phyloP scores from a whole-genome alignment of 2,888 invertebrate species.

The Sminthurides aquaticus region DNA sequence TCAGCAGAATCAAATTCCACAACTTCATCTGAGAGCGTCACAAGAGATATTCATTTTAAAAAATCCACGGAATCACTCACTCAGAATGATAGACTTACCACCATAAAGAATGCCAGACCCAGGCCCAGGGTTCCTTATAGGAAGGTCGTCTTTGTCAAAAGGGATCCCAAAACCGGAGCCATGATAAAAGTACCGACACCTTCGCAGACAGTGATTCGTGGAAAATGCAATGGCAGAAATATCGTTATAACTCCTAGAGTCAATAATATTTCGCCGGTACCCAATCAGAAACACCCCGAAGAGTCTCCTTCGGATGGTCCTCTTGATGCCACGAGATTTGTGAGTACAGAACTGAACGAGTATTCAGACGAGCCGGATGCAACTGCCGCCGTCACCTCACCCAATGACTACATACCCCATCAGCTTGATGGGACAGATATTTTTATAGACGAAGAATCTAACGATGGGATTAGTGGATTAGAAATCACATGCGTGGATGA shows the following conservation, averaged over 20 bases:
- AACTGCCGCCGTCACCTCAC: background rate
- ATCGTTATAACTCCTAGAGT: background rate
- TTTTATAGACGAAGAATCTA: background rate
- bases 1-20: no score
- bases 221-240: slow-evolving; percentile 14
- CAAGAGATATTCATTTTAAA: no score
- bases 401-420: background rate
- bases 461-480: background rate
- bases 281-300: background rate
- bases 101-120: no score
- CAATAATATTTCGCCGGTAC: background rate
- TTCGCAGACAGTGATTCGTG: background rate
- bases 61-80: no score
- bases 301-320: background rate
- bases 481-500: background rate
- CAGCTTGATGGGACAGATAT: background rate
- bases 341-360: background rate
- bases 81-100: no score
- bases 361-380: background rate
- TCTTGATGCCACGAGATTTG: background rate
- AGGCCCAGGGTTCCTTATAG: no score
- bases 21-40: no score
- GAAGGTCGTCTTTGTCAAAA: slow-evolving; percentile 19
- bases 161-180: slow-evolving; percentile 21
- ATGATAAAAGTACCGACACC: slow-evolving; percentile 16